phyloP scores from a whole-genome alignment of 1,140 invertebrate genomes.

The Harpegnathos saltator region DNA sequence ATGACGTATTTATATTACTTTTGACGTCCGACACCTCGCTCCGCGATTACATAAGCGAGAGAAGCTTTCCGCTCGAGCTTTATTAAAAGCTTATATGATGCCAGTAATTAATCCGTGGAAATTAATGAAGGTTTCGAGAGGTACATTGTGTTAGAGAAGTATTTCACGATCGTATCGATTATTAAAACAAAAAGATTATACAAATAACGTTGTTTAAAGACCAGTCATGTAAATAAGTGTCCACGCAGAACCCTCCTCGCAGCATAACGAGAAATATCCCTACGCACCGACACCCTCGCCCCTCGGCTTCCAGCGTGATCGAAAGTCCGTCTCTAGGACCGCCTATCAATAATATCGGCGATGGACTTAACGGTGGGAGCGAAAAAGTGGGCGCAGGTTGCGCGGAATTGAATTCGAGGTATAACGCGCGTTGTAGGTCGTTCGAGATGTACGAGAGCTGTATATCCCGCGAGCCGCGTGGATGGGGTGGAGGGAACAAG shows the following conservation, averaged over 20 bases:
- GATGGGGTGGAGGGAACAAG: conserved; percentile 35
- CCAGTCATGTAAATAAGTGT: not conserved
- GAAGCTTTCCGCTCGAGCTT: not conserved
- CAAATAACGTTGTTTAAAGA: not conserved
- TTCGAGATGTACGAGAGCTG: conserved; percentile 72
- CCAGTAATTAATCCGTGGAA: not conserved
- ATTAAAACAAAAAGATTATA: too few species aligned
- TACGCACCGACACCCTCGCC: conserved; percentile 19
- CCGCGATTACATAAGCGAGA: not conserved
- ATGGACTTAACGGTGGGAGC: conserved; percentile 72
- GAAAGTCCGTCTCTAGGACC: conserved; percentile 49
- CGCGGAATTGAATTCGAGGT: conserved; percentile 67
- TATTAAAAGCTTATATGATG: not conserved
- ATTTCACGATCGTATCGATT: not conserved
- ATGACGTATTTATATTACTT: conserved; percentile 54
- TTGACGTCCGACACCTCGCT: conserved; percentile 13
- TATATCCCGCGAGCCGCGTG: conserved; percentile 55
- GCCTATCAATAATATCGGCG: conserved; percentile 70
- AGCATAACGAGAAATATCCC: conserved; percentile 32
- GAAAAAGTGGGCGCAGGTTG: conserved; percentile 72
- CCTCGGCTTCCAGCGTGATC: conserved; percentile 3
- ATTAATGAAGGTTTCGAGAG: not conserved
- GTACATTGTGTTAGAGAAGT: not conserved
- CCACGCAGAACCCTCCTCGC: not conserved
- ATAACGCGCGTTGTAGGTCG: conserved; percentile 58